Conservation (phyloP, 2,888 invertebrate genomes). For the Hirudinaria manillensis region DNA sequence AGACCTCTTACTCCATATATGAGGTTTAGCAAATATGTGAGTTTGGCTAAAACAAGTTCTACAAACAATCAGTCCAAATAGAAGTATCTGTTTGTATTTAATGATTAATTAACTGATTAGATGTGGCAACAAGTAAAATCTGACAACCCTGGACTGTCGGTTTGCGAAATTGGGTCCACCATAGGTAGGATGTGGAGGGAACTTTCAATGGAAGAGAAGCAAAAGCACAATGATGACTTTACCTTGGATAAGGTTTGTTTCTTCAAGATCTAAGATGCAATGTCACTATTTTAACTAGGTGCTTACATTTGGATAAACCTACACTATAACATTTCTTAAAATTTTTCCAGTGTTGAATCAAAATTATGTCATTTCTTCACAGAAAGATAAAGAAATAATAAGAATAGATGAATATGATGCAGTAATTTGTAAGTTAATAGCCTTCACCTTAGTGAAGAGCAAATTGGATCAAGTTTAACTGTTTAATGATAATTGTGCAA, state of each 20-base stretch:
- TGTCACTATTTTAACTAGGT: background rate
- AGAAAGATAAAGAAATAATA: too few species aligned
- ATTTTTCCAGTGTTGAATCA: too few species aligned
- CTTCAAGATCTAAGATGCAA: background rate
- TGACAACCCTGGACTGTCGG: conserved; percentile 39
- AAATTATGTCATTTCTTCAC: too few species aligned
- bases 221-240: conserved; percentile 41
- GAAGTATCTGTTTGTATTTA: background rate
- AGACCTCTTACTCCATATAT: conserved; percentile 43
- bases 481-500: too few species aligned
- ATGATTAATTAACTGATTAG: background rate
- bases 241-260: conserved; percentile 31
- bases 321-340: too few species aligned
- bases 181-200: conserved; percentile 43
- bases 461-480: too few species aligned
- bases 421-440: too few species aligned
- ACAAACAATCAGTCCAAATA: background rate
- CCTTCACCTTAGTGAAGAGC: too few species aligned
- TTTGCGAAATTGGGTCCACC: conserved; percentile 42
- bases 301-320: too few species aligned
- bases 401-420: too few species aligned
- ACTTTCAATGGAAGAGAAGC: conserved; percentile 39
- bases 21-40: conserved; percentile 42
- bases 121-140: conserved; percentile 42
- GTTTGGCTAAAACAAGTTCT: conserved; percentile 24